Base-by-base conservation (phyloP, 2,888 invertebrate species). In the Drosophila anomelani region DNA sequence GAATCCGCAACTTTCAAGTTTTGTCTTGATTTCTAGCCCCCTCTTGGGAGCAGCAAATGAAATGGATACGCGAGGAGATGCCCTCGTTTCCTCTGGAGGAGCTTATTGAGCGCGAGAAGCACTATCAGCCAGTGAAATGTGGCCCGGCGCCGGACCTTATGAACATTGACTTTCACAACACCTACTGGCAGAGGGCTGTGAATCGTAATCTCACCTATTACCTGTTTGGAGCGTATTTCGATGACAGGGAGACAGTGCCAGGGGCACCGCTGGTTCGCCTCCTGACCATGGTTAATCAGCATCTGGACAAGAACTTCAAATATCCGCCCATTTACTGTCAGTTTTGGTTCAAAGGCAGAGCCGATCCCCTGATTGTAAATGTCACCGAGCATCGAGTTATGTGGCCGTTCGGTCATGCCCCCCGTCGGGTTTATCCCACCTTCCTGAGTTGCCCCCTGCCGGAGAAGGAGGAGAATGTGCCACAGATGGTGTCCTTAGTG, bases 401-500 rank as follows among this genome's bases (percentile, higher is more conserved):
- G 85, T 98, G 98, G 98, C 95, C 96, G 91, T 98, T 97, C 97
- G 97, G 97, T 55, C 97, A 97, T 92, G 95, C 96, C 84, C 95
- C 96, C 88, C 95, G 95, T 38, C 95, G 96, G 62, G 95, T 96
- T 90, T 97, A 97, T 92, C 97, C 98, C 0, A 97, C 97, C 91
- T 93, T 98, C 67, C 94, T 97, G 78, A 96, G 97, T 15, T 98
- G 98, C 92, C 95, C 96, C 82, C 93, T 98, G 78, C 97, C 98
- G 0, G 94, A 94, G 29, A 64, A 29, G 26, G 2, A 15, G 1
- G 32, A 23, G 23, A 54, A 64, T 34, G 68, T 70, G 23, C 90
- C 90, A 4, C 60, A 72, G 6, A 83, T 97, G 34, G 96, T 98
- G 8, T 97, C 97, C 0, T 91, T 98, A 68, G 97, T 97, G 32